phyloP scores from a whole-genome alignment of 2,888 invertebrate species.

The Heteromyza rotundicornis region DNA sequence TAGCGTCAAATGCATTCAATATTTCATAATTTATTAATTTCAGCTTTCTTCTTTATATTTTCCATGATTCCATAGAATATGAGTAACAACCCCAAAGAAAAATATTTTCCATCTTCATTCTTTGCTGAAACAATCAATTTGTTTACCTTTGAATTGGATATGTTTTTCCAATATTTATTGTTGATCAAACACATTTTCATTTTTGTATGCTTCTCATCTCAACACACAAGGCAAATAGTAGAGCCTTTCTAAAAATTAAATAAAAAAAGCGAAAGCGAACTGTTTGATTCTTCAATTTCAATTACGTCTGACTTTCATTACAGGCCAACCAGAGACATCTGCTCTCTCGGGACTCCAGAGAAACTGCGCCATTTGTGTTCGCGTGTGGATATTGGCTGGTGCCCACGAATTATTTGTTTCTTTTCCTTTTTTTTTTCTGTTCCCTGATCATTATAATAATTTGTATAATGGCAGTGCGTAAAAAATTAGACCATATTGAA shows the following conservation, averaged over 20 bases:
- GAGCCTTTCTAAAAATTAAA: no score
- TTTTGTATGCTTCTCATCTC: not conserved
- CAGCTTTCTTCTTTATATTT: no score
- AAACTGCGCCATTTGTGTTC: constrained; percentile 21
- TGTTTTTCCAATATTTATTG: constrained; percentile 24
- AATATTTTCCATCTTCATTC: no score
- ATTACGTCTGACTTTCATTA: constrained; percentile 33
- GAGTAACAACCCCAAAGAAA: no score
- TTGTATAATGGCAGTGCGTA: constrained; percentile 55
- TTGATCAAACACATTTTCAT: not conserved
- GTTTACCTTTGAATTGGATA: constrained; percentile 26
- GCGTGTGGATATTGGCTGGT: not conserved
- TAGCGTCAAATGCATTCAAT: constrained; percentile 42
- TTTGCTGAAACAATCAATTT: constrained; percentile 11
- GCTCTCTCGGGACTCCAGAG: constrained; percentile 26
- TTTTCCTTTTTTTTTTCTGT: constrained; percentile 13
- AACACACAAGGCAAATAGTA: no score
- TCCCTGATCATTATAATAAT: constrained; percentile 43
- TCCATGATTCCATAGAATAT: no score
- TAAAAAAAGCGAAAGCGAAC: constrained; percentile 3
- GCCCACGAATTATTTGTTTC: not conserved
- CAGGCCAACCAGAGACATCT: constrained; percentile 9
- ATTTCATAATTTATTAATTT: no score
- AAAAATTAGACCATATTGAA: constrained; percentile 59
- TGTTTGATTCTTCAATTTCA: constrained; percentile 38